These are phyloP conservation scores for Sphyrna mokarran DNA, from an alignment of 2,113 vertebrate species.

Conservation along the genomic window DNA sequence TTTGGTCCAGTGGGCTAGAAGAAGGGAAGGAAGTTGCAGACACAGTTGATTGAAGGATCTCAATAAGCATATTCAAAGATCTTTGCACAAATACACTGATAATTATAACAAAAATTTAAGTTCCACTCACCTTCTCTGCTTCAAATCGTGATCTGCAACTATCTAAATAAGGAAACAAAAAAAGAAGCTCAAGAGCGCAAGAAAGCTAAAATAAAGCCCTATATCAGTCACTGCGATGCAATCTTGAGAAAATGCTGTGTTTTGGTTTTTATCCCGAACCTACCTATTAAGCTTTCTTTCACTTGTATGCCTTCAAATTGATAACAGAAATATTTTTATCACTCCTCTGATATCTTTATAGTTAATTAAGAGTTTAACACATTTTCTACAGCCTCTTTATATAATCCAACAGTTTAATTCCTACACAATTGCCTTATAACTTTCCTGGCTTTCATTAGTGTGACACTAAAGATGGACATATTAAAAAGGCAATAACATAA, in stretches of 20 bases:
- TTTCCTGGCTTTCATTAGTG: background rate
- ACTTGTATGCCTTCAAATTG: background rate
- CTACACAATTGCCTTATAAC: background rate
- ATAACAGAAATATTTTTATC: background rate
- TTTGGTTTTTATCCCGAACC: background rate
- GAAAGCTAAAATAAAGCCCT: background rate
- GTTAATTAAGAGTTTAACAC: background rate
- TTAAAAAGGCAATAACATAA: background rate
- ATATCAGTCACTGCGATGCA: background rate
- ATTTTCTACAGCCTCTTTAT: background rate
- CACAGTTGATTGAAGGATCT: too few species aligned
- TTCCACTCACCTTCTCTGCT: background rate
- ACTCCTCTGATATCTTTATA: background rate
- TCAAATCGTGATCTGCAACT: background rate
- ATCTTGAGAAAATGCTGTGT: background rate
- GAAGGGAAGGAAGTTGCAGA: too few species aligned
- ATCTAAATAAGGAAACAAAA: constrained; percentile 11
- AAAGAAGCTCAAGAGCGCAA: background rate
- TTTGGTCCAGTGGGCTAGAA: too few species aligned
- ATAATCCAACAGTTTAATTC: background rate
- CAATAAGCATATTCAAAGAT: background rate
- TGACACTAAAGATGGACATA: background rate
- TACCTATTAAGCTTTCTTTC: background rate
- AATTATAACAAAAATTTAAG: constrained; percentile 21
- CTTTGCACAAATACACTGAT: background rate